Evolutionary conservation across 2,797 vertebrate genomes (phyloP).

Genomic region (Atherinosoma microstoma): DNA sequence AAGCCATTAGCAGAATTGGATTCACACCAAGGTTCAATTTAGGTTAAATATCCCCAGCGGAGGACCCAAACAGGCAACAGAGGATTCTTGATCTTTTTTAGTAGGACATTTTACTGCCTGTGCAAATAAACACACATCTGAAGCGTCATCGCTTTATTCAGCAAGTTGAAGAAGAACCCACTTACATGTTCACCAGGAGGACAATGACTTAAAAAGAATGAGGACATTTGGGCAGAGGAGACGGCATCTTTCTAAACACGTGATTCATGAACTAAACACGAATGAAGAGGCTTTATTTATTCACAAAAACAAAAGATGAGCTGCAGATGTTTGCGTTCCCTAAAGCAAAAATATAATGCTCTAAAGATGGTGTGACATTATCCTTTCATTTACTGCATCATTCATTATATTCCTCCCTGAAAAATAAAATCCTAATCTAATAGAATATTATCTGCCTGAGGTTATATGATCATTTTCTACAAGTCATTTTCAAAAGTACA

Average conservation of each 20-base stretch:
- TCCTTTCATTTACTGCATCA: conserved; percentile 43
- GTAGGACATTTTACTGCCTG: conserved; percentile 67
- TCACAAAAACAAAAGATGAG: neutral
- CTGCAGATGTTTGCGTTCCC: neutral
- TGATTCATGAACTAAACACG: neutral
- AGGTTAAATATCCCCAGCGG: conserved; percentile 77
- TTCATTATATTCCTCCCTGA: conserved; percentile 38
- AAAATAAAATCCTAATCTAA: conserved; percentile 31
- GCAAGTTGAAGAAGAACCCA: neutral
- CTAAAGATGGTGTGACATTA: conserved; percentile 39
- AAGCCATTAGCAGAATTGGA: conserved; percentile 74
- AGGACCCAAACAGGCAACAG: conserved; percentile 50
- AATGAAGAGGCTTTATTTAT: neutral
- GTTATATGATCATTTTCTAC: conserved; percentile 33
- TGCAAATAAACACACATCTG: conserved; percentile 60
- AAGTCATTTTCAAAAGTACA: conserved; percentile 31
- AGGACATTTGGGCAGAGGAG: neutral
- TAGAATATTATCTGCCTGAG: conserved; percentile 34
- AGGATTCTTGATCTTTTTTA: conserved; percentile 63
- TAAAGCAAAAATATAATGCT: conserved; percentile 11
- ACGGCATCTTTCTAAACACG: neutral
- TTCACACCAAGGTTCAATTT: conserved; percentile 76
- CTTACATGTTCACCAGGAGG: neutral
- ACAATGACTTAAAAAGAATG: no score
- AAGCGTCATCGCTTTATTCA: conserved; percentile 25